Evolutionary conservation across 2,888 invertebrate genomes (phyloP), one percentile per base, ranked within the genome.

Genomic region (Sceliomorpha sp.): DNA sequence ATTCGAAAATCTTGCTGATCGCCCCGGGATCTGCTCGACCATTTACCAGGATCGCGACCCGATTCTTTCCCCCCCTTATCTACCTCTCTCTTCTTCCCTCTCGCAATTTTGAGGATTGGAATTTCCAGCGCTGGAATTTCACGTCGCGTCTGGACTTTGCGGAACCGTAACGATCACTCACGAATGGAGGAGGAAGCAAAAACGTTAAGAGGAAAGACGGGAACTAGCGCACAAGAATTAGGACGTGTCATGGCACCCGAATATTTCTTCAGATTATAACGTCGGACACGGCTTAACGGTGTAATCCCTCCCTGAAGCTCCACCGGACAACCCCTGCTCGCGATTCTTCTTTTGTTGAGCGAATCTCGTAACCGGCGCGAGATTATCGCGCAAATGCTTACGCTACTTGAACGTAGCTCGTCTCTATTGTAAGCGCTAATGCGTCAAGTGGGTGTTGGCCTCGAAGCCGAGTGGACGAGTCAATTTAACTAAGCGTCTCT

Each of bases 181-280:
- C 32, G 31, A 42, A 55, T 42, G 13, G 44, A 55, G 58, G 55
- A 66, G 51, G 60, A 56, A 60, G 36, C 45, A 29, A 50, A 62
- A 32, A 27, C 24, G 55, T 45, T 48, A 45, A 44, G 47, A 55
- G 50, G 40, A 48, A 50, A 36, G 67, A 68, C 40, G 56, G 72
- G 70, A 72, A 68, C 62, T 56, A 67, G 44, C 69, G 66, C 69
- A 68, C 55, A 71, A 73, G 71, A 71, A 73, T 69, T 58, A 72
- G 73, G 29, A 62, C 56, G 45, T 45, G 51, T 40, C 67, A 60
- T 59, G 75, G 73, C 76, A 78, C 56, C 78, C 80, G 82, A 87
- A 87, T 86, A 86, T 84, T 87, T 87, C 81, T 78, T 67, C 72
- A 86, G 86, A 87, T 88, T 87, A 87, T 87, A 87, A 87, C 87